A percentile compares a stretch with the other conserved stretches of the same genome.
Conservation (phyloP, 1,140 invertebrate genomes). For the Bradysia coprophila region DNA sequence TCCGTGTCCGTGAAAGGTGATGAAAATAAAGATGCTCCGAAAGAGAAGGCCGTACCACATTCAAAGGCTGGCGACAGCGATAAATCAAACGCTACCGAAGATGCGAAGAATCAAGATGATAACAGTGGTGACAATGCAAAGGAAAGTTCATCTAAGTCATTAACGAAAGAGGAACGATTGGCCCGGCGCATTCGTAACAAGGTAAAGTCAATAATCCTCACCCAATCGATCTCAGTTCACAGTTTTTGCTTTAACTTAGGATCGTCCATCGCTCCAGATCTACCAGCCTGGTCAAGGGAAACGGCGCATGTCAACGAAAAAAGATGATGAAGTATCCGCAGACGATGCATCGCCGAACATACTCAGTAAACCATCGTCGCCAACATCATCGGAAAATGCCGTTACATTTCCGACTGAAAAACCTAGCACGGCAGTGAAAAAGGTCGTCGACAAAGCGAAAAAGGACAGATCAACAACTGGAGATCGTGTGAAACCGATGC, state of each 20-base stretch:
- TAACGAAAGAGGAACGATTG: constrained; percentile 6
- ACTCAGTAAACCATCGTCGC: background rate
- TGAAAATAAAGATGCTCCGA: background rate
- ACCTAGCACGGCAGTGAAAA: background rate
- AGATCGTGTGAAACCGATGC: background rate
- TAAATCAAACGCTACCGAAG: background rate
- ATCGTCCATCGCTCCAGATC: constrained; percentile 20
- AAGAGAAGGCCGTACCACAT: background rate
- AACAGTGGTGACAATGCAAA: background rate
- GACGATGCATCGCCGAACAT: background rate
- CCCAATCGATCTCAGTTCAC: no score
- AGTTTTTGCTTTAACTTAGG: no score
- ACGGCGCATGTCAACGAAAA: constrained; percentile 5
- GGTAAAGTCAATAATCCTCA: no score
- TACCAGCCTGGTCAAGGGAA: constrained; percentile 21
- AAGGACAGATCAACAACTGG: background rate
- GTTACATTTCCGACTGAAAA: background rate
- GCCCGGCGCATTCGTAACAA: constrained; percentile 18
- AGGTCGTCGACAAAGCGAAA: background rate
- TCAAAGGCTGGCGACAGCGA: background rate
- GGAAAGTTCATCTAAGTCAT: background rate
- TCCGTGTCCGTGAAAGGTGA: background rate
- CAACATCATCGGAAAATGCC: constrained; percentile 7
- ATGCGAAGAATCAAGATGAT: background rate
- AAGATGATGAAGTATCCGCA: background rate